Evolutionary conservation across 1,140 invertebrate genomes (phyloP), one percentile per base, ranked within the genome.

Genomic region (Heliconius melpomene): DNA sequence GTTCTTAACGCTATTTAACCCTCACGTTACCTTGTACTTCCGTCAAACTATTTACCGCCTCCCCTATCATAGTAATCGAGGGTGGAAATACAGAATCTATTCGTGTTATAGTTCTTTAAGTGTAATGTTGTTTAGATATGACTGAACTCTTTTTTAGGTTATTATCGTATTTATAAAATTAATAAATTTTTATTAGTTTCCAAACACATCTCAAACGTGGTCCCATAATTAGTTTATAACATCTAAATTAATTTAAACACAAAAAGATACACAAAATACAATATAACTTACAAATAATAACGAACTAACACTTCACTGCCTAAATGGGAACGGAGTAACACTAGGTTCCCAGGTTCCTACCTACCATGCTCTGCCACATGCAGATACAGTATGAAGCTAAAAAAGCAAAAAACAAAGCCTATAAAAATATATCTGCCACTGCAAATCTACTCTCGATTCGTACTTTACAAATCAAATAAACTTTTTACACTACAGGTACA

Each of bases 41-140:
- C 60, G 60, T 29, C 60, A 66, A 26, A 66, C 60, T 66, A 66
- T 66, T 66, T 60, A 60, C 57, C 57, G 13, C 60, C 60, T 29
- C 23, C 60, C 26, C 60, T 29, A 26, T 29, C 29, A 66, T 66
- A 66, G 6, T 66, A 29, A 66, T 66, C 8, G 60, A 66, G 26
- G 60, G 23, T 26, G 60, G 60, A 29, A 23, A 23, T 60, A 66
- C 60, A 66, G 9, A 29, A 66, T 66, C 60, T 66, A 66, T n/a
- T 66, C 11, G 60, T 23, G 26, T 13, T 66, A 23, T 23, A 57
- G 60, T 66, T 29, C 23, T 66, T 66, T 29, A 29, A 66, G 26
- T 29, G 32, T 6, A 36, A 36, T 36, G 23, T 66, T 26, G 23
- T 66, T 66, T 26, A 66, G 60, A 66, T 29, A 66, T 29, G 26